Percentiles rank a stretch among this genome's conserved stretches.
These are phyloP conservation scores for Natrix natrix DNA, from an alignment of 2,797 vertebrate genomes.

Conservation along the genomic window DNA sequence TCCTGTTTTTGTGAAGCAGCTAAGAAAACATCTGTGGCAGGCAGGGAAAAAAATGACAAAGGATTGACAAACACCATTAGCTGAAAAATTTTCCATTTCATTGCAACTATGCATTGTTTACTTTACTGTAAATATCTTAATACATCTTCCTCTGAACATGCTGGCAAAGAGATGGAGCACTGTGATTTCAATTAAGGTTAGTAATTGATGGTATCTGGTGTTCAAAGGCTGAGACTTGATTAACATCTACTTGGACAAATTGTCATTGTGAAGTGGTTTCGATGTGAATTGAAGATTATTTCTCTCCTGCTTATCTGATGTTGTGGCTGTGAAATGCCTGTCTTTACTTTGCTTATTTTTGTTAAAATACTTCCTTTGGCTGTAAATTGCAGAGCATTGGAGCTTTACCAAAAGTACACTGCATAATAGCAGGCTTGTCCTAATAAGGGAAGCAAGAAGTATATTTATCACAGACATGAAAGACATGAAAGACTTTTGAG, in stretches of 20 bases:
- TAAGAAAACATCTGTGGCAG: slow-evolving; percentile 99
- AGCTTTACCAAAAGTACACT: slow-evolving; percentile 77
- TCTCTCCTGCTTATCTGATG: slow-evolving; percentile 79
- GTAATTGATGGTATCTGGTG: slow-evolving; percentile 85
- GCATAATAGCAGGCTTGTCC: slow-evolving; percentile 80
- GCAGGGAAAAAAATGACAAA: slow-evolving; percentile 90
- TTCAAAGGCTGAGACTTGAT: slow-evolving; percentile 84
- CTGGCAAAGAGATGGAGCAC: slow-evolving; percentile 79
- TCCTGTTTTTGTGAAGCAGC: slow-evolving; percentile 98
- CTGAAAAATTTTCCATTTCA: slow-evolving; percentile 88
- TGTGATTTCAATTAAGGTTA: slow-evolving; percentile 87
- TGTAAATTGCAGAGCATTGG: slow-evolving; percentile 75
- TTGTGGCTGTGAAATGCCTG: slow-evolving; percentile 83
- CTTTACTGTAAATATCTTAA: slow-evolving; percentile 85
- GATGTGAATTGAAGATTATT: slow-evolving; percentile 82
- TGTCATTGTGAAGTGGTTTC: slow-evolving; percentile 88
- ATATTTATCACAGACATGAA: slow-evolving; percentile 77
- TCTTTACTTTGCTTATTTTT: slow-evolving; percentile 80
- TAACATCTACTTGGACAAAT: slow-evolving; percentile 88
- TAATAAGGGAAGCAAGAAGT: slow-evolving; percentile 81
- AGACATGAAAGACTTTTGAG: slow-evolving; percentile 76
- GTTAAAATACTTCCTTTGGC: slow-evolving; percentile 79
- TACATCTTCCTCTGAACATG: slow-evolving; percentile 84
- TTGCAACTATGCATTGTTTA: slow-evolving; percentile 93
- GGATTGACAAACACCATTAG: slow-evolving; percentile 96